These are phyloP conservation scores for Camelus bactrianus DNA, from an alignment of 2,113 vertebrate species.

Conservation along the genomic window DNA sequence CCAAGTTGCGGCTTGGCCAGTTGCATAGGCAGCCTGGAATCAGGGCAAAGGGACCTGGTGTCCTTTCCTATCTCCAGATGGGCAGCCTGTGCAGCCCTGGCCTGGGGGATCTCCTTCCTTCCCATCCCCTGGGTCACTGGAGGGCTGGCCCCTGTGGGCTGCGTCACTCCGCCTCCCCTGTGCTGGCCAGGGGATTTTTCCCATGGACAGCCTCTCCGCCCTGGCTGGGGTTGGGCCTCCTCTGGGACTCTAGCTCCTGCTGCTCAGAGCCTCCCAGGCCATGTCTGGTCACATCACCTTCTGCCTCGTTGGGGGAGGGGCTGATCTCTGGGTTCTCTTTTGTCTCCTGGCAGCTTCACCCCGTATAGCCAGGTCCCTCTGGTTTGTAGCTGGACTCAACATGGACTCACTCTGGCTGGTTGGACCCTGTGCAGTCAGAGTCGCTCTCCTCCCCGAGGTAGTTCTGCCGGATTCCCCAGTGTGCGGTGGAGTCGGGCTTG, in stretches of 20 bases:
- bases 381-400: neutral
- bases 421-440: neutral
- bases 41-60: neutral
- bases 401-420: neutral
- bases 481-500: neutral
- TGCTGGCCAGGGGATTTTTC: neutral
- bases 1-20: neutral
- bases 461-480: fast-evolving
- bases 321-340: neutral
- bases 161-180: fast-evolving
- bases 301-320: fast-evolving
- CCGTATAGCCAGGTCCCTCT: fast-evolving
- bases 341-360: neutral
- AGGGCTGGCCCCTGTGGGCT: no score
- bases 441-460: no score
- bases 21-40: neutral
- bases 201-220: neutral
- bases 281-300: neutral
- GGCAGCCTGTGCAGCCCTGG: neutral
- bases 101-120: fast-evolving
- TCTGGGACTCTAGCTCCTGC: neutral
- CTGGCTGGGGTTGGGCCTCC: neutral
- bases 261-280: neutral
- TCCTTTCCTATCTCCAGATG: fast-evolving
- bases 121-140: no score